Percentiles rank a stretch among this genome's conserved stretches.
These are phyloP conservation scores for Drosophila lini DNA, from an alignment of 1,140 invertebrate genomes.

Conservation along the genomic window DNA sequence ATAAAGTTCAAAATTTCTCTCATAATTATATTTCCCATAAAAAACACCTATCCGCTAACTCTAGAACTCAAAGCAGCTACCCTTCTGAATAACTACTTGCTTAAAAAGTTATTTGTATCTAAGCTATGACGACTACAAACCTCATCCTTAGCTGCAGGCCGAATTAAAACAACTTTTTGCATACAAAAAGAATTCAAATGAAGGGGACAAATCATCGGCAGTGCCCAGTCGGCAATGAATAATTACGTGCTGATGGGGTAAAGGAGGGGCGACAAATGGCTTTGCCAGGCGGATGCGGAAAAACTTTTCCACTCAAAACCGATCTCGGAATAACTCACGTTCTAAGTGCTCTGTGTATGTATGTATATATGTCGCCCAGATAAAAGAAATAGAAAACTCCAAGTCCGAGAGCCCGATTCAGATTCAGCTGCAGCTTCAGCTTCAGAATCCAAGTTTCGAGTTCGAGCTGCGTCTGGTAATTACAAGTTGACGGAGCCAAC, in stretches of 20 bases:
- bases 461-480: conserved; percentile 60
- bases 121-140: background rate
- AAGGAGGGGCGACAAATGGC: conserved; percentile 70
- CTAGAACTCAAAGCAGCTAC: background rate
- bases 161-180: conserved; percentile 36
- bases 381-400: conserved; percentile 65
- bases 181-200: conserved; percentile 52
- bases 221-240: conserved; percentile 43
- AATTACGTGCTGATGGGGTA: conserved; percentile 36
- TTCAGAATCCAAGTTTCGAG: conserved; percentile 24
- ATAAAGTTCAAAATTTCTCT: background rate
- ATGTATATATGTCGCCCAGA: conserved; percentile 20
- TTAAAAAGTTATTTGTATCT: conserved; percentile 3
- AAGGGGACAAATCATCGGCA: conserved; percentile 42
- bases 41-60: too few relatives aligned
- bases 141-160: conserved; percentile 26
- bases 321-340: conserved; percentile 54
- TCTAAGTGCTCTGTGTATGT: conserved; percentile 5
- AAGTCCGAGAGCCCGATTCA: conserved; percentile 2
- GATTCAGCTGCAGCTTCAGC: conserved; percentile 9
- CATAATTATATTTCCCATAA: background rate
- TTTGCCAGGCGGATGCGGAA: conserved; percentile 79
- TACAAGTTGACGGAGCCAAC: conserved; percentile 69
- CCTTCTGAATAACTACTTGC: background rate
- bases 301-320: conserved; percentile 46